A percentile compares a stretch with the other conserved stretches of the same genome.
phyloP scores from a whole-genome alignment of 1,140 invertebrate genomes.

The Temnothorax longispinosus region DNA sequence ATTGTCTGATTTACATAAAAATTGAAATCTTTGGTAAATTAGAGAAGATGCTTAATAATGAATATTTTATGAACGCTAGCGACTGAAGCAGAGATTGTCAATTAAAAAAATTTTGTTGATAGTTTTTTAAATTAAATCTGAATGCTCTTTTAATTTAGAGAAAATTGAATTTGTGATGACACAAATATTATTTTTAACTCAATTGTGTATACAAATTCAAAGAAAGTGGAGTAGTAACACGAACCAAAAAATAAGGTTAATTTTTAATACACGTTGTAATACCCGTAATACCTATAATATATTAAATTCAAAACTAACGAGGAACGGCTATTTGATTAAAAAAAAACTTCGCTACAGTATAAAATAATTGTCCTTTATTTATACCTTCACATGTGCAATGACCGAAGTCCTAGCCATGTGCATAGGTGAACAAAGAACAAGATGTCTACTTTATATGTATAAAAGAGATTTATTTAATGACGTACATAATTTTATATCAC shows the following conservation, averaged over 20 bases:
- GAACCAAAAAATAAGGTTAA: neutral
- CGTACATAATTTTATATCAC: neutral
- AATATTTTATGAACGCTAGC: neutral
- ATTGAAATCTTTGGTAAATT: constrained; percentile 7
- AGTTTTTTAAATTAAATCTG: neutral
- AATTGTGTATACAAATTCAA: neutral
- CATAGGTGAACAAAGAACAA: neutral
- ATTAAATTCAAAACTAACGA: neutral
- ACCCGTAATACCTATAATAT: no score
- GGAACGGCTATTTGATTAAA: neutral
- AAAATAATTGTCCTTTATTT: neutral
- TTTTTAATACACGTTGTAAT: neutral
- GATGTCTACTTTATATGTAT: neutral
- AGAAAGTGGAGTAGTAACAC: neutral
- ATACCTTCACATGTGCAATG: constrained; percentile 15
- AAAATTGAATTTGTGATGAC: neutral
- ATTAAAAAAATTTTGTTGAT: neutral
- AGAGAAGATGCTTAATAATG: neutral
- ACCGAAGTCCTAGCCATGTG: neutral
- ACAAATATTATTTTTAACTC: neutral
- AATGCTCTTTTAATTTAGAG: neutral
- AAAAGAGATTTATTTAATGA: neutral
- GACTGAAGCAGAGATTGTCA: neutral
- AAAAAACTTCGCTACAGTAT: neutral
- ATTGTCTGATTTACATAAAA: constrained; percentile 40